Percentiles rank a stretch among this genome's conserved stretches.
Evolutionary conservation across 2,888 invertebrate species (phyloP).

Genomic region (Phlogophora meticulosa): DNA sequence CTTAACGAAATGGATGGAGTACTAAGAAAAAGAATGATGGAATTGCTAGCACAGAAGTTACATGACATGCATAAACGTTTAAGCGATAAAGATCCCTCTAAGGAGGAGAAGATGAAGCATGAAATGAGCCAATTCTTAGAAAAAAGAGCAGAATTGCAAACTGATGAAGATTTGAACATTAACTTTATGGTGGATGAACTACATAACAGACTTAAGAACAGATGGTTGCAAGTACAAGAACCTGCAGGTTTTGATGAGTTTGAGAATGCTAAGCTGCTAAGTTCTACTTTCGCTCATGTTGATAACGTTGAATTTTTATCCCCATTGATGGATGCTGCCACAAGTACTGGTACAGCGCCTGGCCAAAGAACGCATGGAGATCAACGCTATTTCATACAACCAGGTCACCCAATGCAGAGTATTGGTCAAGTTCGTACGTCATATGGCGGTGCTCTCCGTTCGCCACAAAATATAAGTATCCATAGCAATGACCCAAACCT

Average conservation of each 20-base stretch:
- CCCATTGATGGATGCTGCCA: constrained; percentile 42
- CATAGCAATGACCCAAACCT: not conserved
- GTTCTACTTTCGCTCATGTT: constrained; percentile 62
- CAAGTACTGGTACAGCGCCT: constrained; percentile 4
- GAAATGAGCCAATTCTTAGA: constrained; percentile 71
- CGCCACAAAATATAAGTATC: constrained; percentile 1
- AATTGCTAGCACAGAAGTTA: constrained; percentile 70
- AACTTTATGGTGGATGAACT: constrained; percentile 73
- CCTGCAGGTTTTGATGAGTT: constrained; percentile 61
- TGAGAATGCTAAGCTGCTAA: constrained; percentile 60
- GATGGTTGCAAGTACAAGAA: constrained; percentile 42
- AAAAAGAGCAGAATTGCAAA: constrained; percentile 62
- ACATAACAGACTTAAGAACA: constrained; percentile 68
- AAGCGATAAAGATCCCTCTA: constrained; percentile 50
- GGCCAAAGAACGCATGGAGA: not conserved
- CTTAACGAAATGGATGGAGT: constrained; percentile 63
- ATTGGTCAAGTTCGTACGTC: not conserved
- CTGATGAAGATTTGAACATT: constrained; percentile 68
- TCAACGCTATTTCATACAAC: constrained; percentile 25
- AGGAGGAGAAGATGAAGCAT: constrained; percentile 68
- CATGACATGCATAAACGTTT: constrained; percentile 67
- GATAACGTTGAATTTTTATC: constrained; percentile 43
- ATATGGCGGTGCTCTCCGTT: not conserved
- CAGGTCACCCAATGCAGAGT: constrained; percentile 17
- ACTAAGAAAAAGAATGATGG: constrained; percentile 68